These are phyloP conservation scores for Prionailurus viverrinus DNA, from an alignment of 2,113 vertebrate species.

Conservation along the genomic window DNA sequence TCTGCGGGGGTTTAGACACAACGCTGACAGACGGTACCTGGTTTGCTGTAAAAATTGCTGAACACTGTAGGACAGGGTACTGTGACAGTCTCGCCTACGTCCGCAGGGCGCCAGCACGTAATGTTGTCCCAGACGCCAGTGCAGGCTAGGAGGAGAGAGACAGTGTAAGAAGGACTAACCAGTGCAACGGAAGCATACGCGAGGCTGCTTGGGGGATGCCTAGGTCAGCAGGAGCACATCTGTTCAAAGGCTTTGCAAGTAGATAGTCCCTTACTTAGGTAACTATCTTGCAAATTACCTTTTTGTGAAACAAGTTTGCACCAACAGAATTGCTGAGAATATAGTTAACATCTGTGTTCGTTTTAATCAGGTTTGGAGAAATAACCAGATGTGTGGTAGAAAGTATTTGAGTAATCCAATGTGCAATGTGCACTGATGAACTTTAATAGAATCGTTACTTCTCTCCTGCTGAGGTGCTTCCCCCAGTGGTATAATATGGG, in stretches of 20 bases:
- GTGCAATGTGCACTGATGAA: background rate
- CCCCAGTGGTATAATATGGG: too few species aligned
- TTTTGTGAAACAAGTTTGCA: background rate
- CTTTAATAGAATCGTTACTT: background rate
- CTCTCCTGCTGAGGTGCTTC: background rate
- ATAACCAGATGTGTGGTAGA: background rate
- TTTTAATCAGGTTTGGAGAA: background rate
- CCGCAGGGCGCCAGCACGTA: conserved; percentile 89
- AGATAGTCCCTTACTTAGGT: background rate
- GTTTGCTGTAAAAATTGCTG: conserved; percentile 83
- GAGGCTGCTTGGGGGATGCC: background rate
- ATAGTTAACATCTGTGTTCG: background rate
- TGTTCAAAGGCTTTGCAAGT: background rate
- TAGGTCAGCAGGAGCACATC: background rate
- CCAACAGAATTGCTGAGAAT: background rate
- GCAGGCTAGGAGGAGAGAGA: conserved; percentile 85
- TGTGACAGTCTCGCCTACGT: conserved; percentile 90
- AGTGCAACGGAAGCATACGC: rapidly evolving
- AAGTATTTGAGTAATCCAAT: rapidly evolving
- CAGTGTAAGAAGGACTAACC: background rate
- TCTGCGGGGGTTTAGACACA: rapidly evolving
- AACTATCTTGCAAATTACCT: background rate
- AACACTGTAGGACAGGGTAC: conserved; percentile 90
- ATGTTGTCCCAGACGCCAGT: conserved; percentile 91
- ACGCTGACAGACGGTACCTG: conserved; percentile 82